These are phyloP conservation scores for Hypotaenidia okinawae DNA, from an alignment of 2,797 vertebrate species.

Conservation along the genomic window DNA sequence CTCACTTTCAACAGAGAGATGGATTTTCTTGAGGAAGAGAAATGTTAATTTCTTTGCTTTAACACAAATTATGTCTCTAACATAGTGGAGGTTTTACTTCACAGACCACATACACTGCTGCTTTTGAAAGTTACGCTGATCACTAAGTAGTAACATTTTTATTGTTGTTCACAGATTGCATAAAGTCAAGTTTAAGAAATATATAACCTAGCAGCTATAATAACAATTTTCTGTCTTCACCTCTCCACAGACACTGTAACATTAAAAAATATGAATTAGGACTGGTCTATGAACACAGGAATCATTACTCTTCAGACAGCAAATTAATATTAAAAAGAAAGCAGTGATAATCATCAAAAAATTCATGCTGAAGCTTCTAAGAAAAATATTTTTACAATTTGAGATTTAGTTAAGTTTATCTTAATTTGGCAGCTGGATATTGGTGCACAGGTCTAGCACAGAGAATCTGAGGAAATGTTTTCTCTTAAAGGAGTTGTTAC, in stretches of 20 bases:
- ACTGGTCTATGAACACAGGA: background rate
- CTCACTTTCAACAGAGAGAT: background rate
- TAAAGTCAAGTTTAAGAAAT: background rate
- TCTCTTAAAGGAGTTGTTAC: background rate
- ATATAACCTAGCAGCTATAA: background rate
- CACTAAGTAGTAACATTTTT: background rate
- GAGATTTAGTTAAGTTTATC: background rate
- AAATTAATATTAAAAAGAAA: background rate
- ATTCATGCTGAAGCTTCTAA: background rate
- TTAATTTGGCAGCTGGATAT: background rate
- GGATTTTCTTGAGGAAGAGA: background rate
- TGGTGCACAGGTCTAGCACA: background rate
- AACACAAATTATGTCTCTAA: background rate
- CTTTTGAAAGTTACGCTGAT: background rate
- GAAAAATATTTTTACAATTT: background rate
- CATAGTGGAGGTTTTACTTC: background rate
- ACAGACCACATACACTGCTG: background rate
- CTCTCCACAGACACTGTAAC: background rate
- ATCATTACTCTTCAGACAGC: background rate
- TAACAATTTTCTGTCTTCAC: background rate
- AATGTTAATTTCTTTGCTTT: background rate
- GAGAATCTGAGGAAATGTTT: background rate
- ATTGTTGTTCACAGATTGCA: background rate
- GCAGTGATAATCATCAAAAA: background rate
- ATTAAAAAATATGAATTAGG: background rate